Conservation (phyloP, 2,888 invertebrate species). For the Congeria kusceri region DNA sequence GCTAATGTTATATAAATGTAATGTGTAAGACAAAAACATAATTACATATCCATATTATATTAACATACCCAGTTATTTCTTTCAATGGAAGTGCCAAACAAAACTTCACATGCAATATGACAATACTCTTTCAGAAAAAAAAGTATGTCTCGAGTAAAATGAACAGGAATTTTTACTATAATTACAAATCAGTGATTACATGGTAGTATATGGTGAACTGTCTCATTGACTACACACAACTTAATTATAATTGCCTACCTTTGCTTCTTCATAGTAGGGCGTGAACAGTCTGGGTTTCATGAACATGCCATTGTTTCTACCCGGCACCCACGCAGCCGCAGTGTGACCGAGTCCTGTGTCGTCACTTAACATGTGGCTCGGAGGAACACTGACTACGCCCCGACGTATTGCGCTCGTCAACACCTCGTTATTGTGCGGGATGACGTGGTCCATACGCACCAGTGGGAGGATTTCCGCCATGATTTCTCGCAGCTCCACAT, state of each 20-base stretch:
- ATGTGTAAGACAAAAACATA: no score
- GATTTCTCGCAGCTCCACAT: constrained; percentile 93
- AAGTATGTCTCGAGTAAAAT: no score
- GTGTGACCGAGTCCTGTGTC: constrained; percentile 86
- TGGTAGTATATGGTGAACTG: no score
- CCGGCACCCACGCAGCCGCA: constrained; percentile 83
- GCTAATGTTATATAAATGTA: no score
- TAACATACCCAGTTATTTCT: no score
- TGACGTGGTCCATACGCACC: constrained; percentile 95
- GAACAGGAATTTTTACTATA: no score
- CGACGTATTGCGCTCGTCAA: constrained; percentile 89
- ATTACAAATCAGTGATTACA: no score
- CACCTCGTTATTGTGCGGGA: constrained; percentile 90
- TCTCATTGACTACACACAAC: no score
- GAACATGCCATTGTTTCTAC: constrained; percentile 84
- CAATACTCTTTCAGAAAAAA: no score
- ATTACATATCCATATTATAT: no score
- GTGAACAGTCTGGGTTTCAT: constrained; percentile 95
- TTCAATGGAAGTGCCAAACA: no score
- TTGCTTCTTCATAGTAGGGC: constrained; percentile 97
- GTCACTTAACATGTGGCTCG: constrained; percentile 92
- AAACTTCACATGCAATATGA: no score
- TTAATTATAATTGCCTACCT: constrained; percentile 87
- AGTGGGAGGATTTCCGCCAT: constrained; percentile 93
- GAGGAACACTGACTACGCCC: constrained; percentile 92